These are phyloP conservation scores for Onychomys leucogaster DNA, from an alignment of 2,797 vertebrate genomes.

Conservation along the genomic window DNA sequence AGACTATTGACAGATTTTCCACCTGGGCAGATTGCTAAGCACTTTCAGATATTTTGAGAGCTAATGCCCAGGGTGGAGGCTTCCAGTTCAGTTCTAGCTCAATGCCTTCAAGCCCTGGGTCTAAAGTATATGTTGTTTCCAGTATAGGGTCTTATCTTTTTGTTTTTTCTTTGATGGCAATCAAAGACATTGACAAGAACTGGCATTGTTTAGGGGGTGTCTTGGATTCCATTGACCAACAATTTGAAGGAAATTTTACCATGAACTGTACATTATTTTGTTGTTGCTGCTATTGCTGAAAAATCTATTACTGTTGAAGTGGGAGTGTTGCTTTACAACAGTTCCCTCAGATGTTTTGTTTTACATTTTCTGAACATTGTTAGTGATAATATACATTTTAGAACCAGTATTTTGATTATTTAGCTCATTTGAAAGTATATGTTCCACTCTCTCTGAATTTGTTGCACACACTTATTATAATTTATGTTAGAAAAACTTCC, in stretches of 20 bases:
- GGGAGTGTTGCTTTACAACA: neutral
- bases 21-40: too few species aligned
- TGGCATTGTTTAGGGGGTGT: too few species aligned
- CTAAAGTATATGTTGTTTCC: neutral
- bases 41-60: neutral
- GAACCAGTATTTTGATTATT: neutral
- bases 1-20: neutral
- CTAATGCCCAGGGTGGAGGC: neutral
- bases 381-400: neutral
- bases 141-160: neutral
- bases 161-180: neutral
- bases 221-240: neutral
- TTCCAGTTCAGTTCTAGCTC: neutral
- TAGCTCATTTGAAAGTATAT: neutral
- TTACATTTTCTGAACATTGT: neutral
- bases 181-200: neutral
- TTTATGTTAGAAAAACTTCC: neutral
- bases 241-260: neutral
- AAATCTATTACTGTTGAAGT: neutral
- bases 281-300: neutral
- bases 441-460: neutral
- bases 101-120: neutral
- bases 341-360: neutral
- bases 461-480: neutral
- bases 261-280: neutral